These are phyloP conservation scores for Apodemia zela DNA, from an alignment of 2,888 invertebrate genomes.

Conservation along the genomic window DNA sequence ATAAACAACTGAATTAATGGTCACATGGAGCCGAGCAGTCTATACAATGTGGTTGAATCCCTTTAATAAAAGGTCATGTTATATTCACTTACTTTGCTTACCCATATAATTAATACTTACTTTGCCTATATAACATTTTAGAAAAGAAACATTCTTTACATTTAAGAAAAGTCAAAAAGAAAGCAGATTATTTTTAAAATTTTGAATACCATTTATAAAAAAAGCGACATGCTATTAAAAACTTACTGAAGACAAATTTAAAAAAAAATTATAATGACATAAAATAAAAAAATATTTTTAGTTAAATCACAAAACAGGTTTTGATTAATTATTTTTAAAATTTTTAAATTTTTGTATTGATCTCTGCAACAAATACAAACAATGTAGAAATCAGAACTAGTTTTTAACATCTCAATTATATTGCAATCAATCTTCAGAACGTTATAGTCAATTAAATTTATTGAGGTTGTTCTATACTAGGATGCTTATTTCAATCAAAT, in stretches of 20 bases:
- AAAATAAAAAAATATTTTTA: too few relatives aligned
- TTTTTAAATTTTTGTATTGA: not conserved
- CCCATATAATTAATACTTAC: too few relatives aligned
- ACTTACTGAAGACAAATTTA: not conserved
- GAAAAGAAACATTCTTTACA: too few relatives aligned
- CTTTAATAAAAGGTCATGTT: not conserved
- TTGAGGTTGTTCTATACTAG: not conserved
- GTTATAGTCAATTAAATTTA: slow-evolving; percentile 7
- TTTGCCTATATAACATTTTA: too few relatives aligned
- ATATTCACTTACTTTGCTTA: too few relatives aligned
- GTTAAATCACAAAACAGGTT: not conserved
- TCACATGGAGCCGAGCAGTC: too few relatives aligned
- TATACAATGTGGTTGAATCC: too few relatives aligned
- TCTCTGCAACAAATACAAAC: not conserved
- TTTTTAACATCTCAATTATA: not conserved
- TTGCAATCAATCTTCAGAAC: slow-evolving; percentile 2
- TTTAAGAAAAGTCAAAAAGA: not conserved
- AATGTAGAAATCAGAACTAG: not conserved
- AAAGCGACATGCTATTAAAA: not conserved
- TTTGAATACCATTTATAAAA: not conserved
- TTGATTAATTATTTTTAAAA: not conserved
- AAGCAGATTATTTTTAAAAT: not conserved
- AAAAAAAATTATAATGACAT: not conserved
- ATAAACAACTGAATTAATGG: too few relatives aligned
- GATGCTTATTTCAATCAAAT: slow-evolving; percentile 5